phyloP scores from a whole-genome alignment of 2,113 vertebrate species.

The Etheostoma cragini region DNA sequence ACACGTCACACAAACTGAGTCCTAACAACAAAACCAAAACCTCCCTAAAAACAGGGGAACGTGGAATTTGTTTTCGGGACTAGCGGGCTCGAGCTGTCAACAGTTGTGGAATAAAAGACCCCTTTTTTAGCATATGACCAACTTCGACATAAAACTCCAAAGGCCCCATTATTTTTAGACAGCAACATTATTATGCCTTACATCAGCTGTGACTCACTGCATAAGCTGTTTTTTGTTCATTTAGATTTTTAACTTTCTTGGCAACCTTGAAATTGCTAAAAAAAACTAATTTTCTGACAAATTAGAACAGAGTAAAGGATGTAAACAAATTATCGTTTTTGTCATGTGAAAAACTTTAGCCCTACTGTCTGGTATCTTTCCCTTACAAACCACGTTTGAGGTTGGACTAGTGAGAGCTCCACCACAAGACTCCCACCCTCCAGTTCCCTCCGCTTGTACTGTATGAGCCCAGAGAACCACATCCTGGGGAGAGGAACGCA shows the following conservation, averaged over 20 bases:
- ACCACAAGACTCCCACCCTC: constrained; percentile 81
- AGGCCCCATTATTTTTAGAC: constrained; percentile 66
- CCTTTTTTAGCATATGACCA: constrained; percentile 54
- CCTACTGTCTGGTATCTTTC: constrained; percentile 81
- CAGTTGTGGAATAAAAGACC: constrained; percentile 61
- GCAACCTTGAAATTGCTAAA: constrained; percentile 35
- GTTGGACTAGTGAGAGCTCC: constrained; percentile 72
- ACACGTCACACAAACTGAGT: constrained; percentile 71
- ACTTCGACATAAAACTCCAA: constrained; percentile 63
- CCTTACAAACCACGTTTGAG: constrained; percentile 75
- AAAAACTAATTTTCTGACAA: constrained; percentile 52
- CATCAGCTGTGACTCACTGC: constrained; percentile 62
- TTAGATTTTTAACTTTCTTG: constrained; percentile 59
- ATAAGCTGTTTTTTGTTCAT: constrained; percentile 32
- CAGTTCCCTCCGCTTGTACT: constrained; percentile 78
- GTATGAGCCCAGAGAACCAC: constrained; percentile 84
- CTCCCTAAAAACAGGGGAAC: constrained; percentile 59
- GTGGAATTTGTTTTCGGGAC: constrained; percentile 54
- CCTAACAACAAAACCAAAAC: constrained; percentile 65
- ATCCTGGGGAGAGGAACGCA: constrained; percentile 83
- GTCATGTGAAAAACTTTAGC: constrained; percentile 81
- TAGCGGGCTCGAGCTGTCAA: constrained; percentile 49
- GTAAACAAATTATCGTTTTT: constrained; percentile 81
- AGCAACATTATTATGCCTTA: constrained; percentile 59
- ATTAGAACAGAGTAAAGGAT: constrained; percentile 57